phyloP scores from a whole-genome alignment of 2,113 vertebrate genomes.

The Entomyzon cyanotis region DNA sequence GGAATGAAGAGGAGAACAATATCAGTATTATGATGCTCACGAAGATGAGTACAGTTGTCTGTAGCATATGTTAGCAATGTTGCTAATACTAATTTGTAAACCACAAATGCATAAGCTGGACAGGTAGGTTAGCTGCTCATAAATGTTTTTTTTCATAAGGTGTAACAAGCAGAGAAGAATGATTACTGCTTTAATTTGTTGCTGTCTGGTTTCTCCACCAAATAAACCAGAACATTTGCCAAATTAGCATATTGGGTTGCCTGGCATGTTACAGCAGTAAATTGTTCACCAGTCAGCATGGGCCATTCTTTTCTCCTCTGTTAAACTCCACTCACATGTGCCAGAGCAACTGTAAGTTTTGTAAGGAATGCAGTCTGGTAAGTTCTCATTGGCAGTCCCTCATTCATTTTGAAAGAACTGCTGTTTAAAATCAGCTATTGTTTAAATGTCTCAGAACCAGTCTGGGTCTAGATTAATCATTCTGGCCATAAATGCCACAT shows the following conservation, averaged over 20 bases:
- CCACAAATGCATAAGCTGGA: background rate
- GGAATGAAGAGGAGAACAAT: background rate
- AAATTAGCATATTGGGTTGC: background rate
- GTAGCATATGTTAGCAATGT: background rate
- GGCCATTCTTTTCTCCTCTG: background rate
- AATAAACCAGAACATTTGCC: constrained; percentile 2
- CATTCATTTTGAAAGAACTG: background rate
- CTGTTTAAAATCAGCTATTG: background rate
- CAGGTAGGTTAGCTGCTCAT: background rate
- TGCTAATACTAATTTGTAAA: background rate
- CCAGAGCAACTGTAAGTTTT: background rate
- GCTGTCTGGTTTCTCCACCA: constrained; percentile 1
- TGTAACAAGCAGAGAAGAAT: background rate
- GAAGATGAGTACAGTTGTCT: background rate
- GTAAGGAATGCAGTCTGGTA: background rate
- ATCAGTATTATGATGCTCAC: background rate
- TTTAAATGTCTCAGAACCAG: background rate
- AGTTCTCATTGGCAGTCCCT: background rate
- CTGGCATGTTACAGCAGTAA: background rate
- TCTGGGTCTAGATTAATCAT: background rate
- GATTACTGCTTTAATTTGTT: constrained; percentile 7
- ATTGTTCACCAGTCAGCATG: background rate
- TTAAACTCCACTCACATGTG: background rate
- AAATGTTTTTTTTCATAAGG: background rate
- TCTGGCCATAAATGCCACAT: background rate